Conservation (phyloP, 2,113 vertebrate species). For the Hassar affinis region DNA sequence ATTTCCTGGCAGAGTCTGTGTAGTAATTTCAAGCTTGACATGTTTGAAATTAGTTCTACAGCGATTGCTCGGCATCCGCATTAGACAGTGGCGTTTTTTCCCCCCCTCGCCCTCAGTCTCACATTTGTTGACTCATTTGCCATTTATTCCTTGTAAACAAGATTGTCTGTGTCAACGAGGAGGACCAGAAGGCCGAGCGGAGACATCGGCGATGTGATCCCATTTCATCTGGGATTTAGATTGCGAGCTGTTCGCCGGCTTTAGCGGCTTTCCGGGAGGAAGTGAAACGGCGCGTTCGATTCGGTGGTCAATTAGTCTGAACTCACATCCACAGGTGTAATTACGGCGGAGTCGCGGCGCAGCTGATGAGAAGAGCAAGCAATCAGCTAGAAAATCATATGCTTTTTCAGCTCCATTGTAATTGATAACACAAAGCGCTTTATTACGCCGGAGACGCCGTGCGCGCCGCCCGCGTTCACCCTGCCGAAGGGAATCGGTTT, state of each 20-base stretch:
- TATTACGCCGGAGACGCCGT: conserved; percentile 2
- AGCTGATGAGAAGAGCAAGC: conserved; percentile 3
- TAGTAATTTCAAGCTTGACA: conserved; percentile 60
- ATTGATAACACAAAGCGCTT: conserved; percentile 24
- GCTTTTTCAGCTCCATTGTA: conserved; percentile 16
- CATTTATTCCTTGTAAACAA: conserved; percentile 55
- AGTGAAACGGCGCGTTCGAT: conserved; percentile 15
- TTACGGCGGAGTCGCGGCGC: conserved; percentile 31
- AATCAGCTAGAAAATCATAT: conserved; percentile 10
- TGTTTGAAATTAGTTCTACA: conserved; percentile 59
- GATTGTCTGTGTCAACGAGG: conserved; percentile 45
- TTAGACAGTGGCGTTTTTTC: conserved; percentile 30
- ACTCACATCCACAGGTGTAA: conserved; percentile 40
- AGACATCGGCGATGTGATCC: conserved; percentile 22
- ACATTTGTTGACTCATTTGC: conserved; percentile 50
- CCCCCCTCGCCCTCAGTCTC: neutral
- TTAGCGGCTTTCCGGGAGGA: conserved; percentile 8
- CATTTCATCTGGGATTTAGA: conserved; percentile 7
- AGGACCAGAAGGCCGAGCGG: conserved; percentile 29
- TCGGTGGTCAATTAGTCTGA: conserved; percentile 35
- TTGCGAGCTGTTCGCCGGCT: neutral
- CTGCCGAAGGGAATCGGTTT: neutral
- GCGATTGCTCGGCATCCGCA: conserved; percentile 43
- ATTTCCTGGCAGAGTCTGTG: conserved; percentile 53
- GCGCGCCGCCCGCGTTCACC: neutral